Conservation (phyloP, 2,888 invertebrate species). For the Julus scandinavius region DNA sequence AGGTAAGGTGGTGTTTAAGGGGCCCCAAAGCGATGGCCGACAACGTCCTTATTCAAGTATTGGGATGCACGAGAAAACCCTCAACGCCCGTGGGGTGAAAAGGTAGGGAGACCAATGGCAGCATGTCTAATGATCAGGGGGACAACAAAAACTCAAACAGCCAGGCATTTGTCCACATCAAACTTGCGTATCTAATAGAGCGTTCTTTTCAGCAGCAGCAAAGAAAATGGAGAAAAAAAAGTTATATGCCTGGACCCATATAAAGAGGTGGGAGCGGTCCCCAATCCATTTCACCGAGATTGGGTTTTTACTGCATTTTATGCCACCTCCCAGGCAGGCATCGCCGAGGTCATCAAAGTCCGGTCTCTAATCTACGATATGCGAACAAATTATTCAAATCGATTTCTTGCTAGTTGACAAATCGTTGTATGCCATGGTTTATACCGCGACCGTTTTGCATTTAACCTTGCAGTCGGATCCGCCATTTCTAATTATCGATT, state of each 20-base stretch:
- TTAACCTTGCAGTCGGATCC: background rate
- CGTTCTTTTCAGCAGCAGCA: conserved; percentile 19
- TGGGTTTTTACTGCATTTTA: conserved; percentile 14
- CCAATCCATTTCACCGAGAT: conserved; percentile 17
- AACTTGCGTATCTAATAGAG: conserved; percentile 51
- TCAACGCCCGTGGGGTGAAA: background rate
- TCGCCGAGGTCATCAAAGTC: conserved; percentile 35
- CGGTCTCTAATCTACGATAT: background rate
- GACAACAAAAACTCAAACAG: conserved; percentile 40
- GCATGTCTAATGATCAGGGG: conserved; percentile 48
- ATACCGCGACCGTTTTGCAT: background rate
- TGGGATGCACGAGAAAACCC: background rate
- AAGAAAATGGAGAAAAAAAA: background rate
- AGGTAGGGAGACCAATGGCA: conserved; percentile 15
- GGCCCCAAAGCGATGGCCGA: background rate
- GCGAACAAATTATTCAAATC: conserved; percentile 43
- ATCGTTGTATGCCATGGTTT: background rate
- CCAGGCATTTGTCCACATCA: conserved; percentile 44
- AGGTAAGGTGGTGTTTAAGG: conserved; percentile 23
- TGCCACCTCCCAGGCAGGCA: background rate
- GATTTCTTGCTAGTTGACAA: conserved; percentile 37
- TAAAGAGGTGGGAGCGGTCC: conserved; percentile 34
- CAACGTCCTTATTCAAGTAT: conserved; percentile 14
- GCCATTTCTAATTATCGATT: conserved; percentile 43
- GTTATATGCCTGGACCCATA: background rate